Conservation (phyloP, 1,140 invertebrate species). For the Xylocopa sonorina region DNA sequence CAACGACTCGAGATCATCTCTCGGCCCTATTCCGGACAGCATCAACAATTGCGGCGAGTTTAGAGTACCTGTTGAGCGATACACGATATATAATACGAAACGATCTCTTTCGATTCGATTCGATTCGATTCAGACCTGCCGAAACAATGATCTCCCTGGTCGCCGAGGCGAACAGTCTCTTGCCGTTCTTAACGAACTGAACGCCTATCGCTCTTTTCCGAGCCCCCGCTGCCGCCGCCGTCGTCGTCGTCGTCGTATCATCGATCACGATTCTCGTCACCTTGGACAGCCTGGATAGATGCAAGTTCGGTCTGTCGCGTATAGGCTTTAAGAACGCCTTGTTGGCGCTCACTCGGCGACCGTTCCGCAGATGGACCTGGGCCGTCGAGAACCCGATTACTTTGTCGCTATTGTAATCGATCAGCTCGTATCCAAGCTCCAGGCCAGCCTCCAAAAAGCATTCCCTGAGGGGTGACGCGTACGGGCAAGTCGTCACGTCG, state of each 20-base stretch:
- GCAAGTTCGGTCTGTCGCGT: conserved; percentile 86
- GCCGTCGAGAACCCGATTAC: conserved; percentile 85
- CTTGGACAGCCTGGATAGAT: conserved; percentile 86
- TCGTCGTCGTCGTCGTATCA: too few species aligned
- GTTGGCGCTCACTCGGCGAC: conserved; percentile 86
- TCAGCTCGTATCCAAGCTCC: conserved; percentile 82
- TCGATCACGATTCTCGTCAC: conserved; percentile 87
- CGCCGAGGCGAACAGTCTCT: conserved; percentile 78
- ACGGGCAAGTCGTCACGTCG: conserved; percentile 86
- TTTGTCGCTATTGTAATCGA: conserved; percentile 84
- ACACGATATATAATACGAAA: too few species aligned
- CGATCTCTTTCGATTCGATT: too few species aligned
- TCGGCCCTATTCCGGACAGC: conserved; percentile 84
- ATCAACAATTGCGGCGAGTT: conserved; percentile 85
- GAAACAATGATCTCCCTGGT: conserved; percentile 84
- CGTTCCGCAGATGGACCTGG: conserved; percentile 88
- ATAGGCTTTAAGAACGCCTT: conserved; percentile 87
- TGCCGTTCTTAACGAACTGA: conserved; percentile 84
- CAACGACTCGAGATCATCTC: conserved; percentile 79
- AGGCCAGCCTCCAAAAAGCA: conserved; percentile 83
- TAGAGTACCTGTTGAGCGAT: conserved; percentile 75
- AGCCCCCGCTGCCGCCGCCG: too few species aligned
- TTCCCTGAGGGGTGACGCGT: conserved; percentile 83
- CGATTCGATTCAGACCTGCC: too few species aligned
- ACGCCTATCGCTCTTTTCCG: conserved; percentile 86